These are phyloP conservation scores for Calephelis virginiensis DNA, from an alignment of 1,140 invertebrate species.

Conservation along the genomic window DNA sequence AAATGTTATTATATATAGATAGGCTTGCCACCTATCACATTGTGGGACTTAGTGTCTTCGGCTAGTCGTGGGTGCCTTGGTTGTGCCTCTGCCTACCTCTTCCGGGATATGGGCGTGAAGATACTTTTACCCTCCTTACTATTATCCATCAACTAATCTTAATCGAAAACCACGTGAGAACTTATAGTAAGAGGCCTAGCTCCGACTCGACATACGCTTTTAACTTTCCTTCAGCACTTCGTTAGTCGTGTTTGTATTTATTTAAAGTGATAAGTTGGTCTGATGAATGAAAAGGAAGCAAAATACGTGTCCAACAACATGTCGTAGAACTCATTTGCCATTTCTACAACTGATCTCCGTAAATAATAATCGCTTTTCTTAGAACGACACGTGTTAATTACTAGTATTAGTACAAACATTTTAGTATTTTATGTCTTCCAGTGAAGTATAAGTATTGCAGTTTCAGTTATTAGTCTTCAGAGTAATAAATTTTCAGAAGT, in stretches of 20 bases:
- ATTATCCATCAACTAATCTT: not conserved
- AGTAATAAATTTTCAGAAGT: not conserved
- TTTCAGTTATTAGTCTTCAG: not conserved
- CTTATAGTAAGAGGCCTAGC: conserved; percentile 21
- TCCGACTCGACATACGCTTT: conserved; percentile 53
- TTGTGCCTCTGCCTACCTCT: too few species aligned
- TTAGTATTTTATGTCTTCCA: not conserved
- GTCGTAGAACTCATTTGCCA: conserved; percentile 56
- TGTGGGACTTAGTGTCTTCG: too few species aligned
- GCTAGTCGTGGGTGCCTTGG: too few species aligned
- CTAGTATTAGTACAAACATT: not conserved
- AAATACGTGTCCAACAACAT: conserved; percentile 44
- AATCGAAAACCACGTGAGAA: not conserved
- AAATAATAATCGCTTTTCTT: conserved; percentile 7
- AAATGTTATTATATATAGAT: too few species aligned
- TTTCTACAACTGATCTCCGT: conserved; percentile 30
- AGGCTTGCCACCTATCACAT: too few species aligned
- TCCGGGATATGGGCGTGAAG: too few species aligned
- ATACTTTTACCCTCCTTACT: too few species aligned
- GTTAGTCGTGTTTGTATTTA: conserved; percentile 71
- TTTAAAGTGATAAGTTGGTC: conserved; percentile 69
- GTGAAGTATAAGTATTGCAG: conserved; percentile 1
- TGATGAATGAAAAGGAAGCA: conserved; percentile 54
- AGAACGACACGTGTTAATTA: conserved; percentile 17
- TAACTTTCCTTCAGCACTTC: conserved; percentile 71